Conservation (phyloP, 2,113 vertebrate species). For the Heliornis fulica region DNA sequence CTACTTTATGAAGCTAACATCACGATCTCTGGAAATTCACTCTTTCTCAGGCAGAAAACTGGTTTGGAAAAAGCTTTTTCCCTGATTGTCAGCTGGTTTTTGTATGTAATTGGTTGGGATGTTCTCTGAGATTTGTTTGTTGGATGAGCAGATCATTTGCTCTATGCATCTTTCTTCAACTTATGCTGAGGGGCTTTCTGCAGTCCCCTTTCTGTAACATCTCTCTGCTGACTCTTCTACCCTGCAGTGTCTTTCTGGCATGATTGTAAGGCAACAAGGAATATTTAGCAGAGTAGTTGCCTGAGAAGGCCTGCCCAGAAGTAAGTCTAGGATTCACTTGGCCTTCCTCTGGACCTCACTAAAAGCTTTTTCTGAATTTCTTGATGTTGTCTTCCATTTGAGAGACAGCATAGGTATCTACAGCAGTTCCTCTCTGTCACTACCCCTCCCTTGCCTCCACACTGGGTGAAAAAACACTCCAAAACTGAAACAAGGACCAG, state of each 20-base stretch:
- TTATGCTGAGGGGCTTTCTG: background rate
- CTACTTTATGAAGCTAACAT: background rate
- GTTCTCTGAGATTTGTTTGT: background rate
- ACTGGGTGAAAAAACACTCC: background rate
- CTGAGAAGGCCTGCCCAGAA: background rate
- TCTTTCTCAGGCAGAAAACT: background rate
- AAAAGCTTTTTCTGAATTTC: background rate
- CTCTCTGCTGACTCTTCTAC: background rate
- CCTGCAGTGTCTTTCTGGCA: background rate
- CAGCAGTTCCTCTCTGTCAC: background rate
- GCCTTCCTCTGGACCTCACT: background rate
- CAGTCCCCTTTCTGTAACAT: background rate
- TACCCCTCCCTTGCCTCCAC: background rate
- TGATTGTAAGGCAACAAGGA: fast-evolving
- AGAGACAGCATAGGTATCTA: background rate
- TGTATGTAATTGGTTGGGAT: no score
- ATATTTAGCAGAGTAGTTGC: background rate
- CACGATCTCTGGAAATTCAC: background rate
- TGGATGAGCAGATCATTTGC: background rate
- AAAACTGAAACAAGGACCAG: background rate
- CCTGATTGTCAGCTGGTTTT: no score
- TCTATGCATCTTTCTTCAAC: background rate
- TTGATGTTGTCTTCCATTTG: background rate
- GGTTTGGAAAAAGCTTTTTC: background rate
- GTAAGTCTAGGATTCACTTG: background rate